Evolutionary conservation across 2,888 invertebrate genomes (phyloP).

Genomic region (Yponomeuta plumbellus): DNA sequence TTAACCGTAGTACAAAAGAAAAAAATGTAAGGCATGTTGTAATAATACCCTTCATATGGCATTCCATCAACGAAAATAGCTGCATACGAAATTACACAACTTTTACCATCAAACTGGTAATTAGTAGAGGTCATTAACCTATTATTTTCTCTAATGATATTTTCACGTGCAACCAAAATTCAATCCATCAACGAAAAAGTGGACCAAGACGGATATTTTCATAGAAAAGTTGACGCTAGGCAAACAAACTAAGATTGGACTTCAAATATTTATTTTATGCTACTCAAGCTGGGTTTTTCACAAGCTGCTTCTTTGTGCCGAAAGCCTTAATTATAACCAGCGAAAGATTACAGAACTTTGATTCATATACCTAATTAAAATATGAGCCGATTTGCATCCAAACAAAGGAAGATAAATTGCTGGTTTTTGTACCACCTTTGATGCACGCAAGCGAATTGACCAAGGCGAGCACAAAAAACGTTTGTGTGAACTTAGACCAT

Average conservation of each 20-base stretch:
- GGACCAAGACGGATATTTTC: conserved; percentile 17
- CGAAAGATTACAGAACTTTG: neutral
- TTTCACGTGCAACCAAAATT: conserved; percentile 42
- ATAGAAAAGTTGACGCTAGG: neutral
- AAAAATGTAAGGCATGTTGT: neutral
- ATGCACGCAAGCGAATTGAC: conserved; percentile 48
- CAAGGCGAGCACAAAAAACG: conserved; percentile 45
- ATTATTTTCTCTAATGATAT: conserved; percentile 39
- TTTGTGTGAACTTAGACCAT: conserved; percentile 46
- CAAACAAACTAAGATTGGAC: neutral
- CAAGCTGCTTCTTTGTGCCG: conserved; percentile 34
- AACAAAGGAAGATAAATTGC: neutral
- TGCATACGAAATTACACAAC: neutral
- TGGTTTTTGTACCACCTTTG: conserved; percentile 28
- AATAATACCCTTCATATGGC: neutral
- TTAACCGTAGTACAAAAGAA: neutral
- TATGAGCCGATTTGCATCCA: neutral
- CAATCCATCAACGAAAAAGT: conserved; percentile 29
- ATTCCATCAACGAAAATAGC: conserved; percentile 1
- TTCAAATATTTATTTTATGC: conserved; percentile 7
- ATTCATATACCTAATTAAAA: conserved; percentile 6
- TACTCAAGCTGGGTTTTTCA: conserved; percentile 14
- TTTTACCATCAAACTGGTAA: neutral
- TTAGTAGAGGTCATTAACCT: neutral
- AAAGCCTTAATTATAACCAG: conserved; percentile 48